A percentile compares a stretch with the other conserved stretches of the same genome.
These are phyloP conservation scores for Kradibia gibbosae DNA, from an alignment of 1,140 invertebrate species.

Conservation along the genomic window DNA sequence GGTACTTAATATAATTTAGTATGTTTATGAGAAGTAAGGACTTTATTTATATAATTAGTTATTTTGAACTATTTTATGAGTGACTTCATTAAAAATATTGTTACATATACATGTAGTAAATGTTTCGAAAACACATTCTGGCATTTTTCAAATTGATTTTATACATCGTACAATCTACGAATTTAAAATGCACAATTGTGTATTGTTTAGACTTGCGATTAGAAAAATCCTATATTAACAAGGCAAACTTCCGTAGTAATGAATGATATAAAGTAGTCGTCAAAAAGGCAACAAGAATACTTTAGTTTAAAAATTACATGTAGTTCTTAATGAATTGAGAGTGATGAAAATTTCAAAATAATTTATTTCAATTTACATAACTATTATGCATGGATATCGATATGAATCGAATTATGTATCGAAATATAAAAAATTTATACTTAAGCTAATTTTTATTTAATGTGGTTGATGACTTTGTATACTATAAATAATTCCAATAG, in stretches of 20 bases:
- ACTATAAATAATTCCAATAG: constrained; percentile 33
- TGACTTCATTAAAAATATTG: constrained; percentile 1
- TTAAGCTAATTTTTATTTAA: not conserved
- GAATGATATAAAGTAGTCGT: constrained; percentile 40
- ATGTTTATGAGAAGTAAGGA: constrained; percentile 5
- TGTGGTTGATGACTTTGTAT: not conserved
- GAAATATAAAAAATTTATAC: not conserved
- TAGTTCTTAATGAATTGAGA: not conserved
- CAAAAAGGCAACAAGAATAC: constrained; percentile 42
- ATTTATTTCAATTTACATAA: constrained; percentile 14
- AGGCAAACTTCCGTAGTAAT: constrained; percentile 44
- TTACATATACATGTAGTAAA: constrained; percentile 12
- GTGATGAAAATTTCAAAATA: not conserved
- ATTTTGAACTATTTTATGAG: constrained; percentile 2
- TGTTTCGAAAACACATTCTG: constrained; percentile 21
- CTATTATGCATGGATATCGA: constrained; percentile 19
- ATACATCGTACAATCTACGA: constrained; percentile 16
- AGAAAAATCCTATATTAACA: constrained; percentile 33
- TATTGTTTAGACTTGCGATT: constrained; percentile 42
- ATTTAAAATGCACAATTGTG: constrained; percentile 16
- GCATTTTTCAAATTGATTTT: constrained; percentile 17
- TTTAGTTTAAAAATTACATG: not conserved
- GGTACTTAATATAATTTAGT: constrained; percentile 23
- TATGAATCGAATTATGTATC: not conserved
- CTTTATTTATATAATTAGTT: not conserved